Percentiles rank a stretch among this genome's conserved stretches.
Conservation (phyloP, 2,113 vertebrate genomes). For the Prunella fulvescens region DNA sequence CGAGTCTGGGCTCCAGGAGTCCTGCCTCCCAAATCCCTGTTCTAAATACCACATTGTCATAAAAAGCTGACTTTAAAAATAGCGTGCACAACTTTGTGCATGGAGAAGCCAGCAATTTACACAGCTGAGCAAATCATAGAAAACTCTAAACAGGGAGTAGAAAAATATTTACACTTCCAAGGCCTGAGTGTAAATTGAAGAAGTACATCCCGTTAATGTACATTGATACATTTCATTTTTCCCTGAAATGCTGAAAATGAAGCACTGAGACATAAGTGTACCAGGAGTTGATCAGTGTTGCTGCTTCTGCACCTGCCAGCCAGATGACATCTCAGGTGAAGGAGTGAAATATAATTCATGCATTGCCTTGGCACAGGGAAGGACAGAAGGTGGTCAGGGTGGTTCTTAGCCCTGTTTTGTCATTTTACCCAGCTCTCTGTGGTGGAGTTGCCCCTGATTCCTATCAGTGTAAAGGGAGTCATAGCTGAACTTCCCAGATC, state of each 20-base stretch:
- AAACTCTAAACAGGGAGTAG: background rate
- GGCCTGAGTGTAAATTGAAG: conserved; percentile 21
- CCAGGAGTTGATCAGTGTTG: background rate
- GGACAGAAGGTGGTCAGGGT: background rate
- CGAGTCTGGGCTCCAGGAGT: background rate
- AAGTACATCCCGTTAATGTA: conserved; percentile 7
- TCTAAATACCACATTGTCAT: conserved; percentile 1
- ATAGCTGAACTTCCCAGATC: background rate
- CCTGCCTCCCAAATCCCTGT: background rate
- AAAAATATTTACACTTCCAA: conserved; percentile 53
- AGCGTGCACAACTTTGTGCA: background rate
- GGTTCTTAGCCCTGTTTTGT: background rate
- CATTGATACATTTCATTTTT: conserved; percentile 4
- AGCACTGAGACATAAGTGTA: background rate
- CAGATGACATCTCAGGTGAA: background rate
- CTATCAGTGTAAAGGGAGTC: background rate
- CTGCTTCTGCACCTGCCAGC: background rate
- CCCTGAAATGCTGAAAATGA: conserved; percentile 2
- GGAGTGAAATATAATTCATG: background rate
- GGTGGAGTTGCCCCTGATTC: background rate
- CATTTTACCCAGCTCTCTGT: background rate
- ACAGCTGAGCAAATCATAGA: conserved; percentile 13
- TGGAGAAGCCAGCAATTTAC: conserved; percentile 20
- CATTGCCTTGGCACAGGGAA: background rate
- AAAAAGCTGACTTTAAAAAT: conserved; percentile 42